A percentile compares a stretch with the other conserved stretches of the same genome.
phyloP scores from a whole-genome alignment of 2,797 vertebrate species.

The Prunella strophiata region DNA sequence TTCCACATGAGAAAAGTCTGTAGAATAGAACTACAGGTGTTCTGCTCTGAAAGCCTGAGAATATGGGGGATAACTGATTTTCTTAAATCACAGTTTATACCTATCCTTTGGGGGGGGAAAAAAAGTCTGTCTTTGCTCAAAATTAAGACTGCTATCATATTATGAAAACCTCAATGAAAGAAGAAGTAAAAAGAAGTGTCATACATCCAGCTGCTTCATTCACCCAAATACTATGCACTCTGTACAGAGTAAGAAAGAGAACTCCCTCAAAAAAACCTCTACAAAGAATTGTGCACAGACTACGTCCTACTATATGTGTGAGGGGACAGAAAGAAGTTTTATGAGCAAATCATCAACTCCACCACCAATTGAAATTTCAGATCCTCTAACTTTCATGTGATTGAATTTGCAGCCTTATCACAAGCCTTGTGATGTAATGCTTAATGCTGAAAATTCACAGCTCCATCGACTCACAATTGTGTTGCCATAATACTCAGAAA shows the following conservation, averaged over 20 bases:
- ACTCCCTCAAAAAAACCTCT: neutral
- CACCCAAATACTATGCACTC: neutral
- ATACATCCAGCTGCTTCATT: neutral
- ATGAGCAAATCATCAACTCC: neutral
- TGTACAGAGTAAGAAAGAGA: neutral
- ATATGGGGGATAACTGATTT: neutral
- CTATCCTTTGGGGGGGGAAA: neutral
- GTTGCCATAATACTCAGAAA: neutral
- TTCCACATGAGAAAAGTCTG: neutral
- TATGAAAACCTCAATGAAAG: neutral
- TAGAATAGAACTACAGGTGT: neutral
- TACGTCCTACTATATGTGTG: neutral
- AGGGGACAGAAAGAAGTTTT: neutral
- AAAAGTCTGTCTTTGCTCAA: neutral
- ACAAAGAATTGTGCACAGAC: neutral
- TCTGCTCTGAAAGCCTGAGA: neutral
- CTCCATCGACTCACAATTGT: neutral
- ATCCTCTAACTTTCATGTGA: neutral
- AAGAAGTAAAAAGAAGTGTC: neutral
- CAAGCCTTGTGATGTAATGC: neutral
- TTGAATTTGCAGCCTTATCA: neutral
- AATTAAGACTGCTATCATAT: neutral
- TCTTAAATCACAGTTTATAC: neutral
- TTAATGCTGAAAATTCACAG: neutral
- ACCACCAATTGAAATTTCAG: neutral